Evolutionary conservation across 2,797 vertebrate species (phyloP).

Genomic region (Phalanger gymnotis): DNA sequence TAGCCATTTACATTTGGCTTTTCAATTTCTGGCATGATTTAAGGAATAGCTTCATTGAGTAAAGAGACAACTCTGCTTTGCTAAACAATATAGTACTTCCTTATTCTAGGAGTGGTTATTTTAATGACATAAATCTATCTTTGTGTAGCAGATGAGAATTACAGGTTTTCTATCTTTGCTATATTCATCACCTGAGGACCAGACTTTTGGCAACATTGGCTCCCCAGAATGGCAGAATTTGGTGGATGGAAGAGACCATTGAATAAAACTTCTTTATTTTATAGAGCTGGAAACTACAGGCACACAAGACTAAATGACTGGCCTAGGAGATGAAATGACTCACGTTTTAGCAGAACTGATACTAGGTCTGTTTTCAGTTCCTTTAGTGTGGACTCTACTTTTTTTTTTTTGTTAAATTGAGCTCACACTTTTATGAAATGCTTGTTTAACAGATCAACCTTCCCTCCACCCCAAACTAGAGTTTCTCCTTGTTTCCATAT

Average conservation of each 20-base stretch:
- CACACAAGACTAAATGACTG: too few species aligned
- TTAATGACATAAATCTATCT: background rate
- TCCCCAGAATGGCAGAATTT: background rate
- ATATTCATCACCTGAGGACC: background rate
- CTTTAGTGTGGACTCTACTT: too few species aligned
- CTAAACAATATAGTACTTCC: background rate
- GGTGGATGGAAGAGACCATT: background rate
- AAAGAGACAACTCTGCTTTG: background rate
- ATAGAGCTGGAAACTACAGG: too few species aligned
- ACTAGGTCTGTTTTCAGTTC: too few species aligned
- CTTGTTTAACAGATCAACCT: too few species aligned
- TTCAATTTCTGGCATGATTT: background rate
- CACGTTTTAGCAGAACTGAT: too few species aligned
- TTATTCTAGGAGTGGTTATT: background rate
- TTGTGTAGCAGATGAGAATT: accelerated
- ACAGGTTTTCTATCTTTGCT: background rate
- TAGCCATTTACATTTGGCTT: background rate
- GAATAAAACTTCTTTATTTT: background rate
- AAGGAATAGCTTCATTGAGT: background rate
- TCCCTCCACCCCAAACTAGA: too few species aligned
- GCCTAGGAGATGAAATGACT: too few species aligned
- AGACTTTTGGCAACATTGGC: background rate
- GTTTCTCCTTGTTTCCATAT: too few species aligned
- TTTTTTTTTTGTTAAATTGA: too few species aligned
- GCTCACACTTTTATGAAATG: too few species aligned